Base-by-base conservation (phyloP, 1,140 invertebrate species). In the Drosophila melanica region DNA sequence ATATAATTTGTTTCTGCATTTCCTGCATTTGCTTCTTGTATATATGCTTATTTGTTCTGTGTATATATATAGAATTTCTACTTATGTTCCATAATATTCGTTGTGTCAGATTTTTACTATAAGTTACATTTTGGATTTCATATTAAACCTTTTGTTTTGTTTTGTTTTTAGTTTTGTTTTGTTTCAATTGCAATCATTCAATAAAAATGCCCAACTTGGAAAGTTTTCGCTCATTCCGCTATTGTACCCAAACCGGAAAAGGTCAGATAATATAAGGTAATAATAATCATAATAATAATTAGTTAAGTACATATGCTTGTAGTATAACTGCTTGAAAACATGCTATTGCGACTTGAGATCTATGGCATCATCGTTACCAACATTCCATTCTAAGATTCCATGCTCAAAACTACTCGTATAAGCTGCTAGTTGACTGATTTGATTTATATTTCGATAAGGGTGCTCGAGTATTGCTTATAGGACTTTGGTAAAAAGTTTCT, bases 61-160 rank as follows among this genome's bases (percentile, higher is more conserved):
- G 77, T 86, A 35, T 69, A 74, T 76, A 85, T 90, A 85, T 90
- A 90, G 85, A 90, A 91, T 91, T 91, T 91, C 90, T 91, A 91
- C 90, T 91, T 91, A 91, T 92, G 90, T 92, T 92, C 90, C 90
- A 92, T 92, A 92, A 92, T 92, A 92, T 92, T 92, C 90, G 90
- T 92, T 92, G 90, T 91, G 90, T 91, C 87, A 82, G 90, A 90
- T 91, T 91, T 90, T 91, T 91, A 91, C 90, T 91, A 90, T 91
- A 87, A 91, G 82, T 89, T 89, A 85, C 79, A 72, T 90, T 90
- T 91, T 90, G 82, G 75, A 89, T 84, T 89, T 84, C 64, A 64
- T 73, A 76, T 81, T 89, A 75, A 84, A 87, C 87, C 84, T 84
- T 82, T 89, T 89, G 70, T 69, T 85, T 84, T 62, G 65, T 53